phyloP scores from a whole-genome alignment of 2,888 invertebrate species.

The Drosophila falleni region DNA sequence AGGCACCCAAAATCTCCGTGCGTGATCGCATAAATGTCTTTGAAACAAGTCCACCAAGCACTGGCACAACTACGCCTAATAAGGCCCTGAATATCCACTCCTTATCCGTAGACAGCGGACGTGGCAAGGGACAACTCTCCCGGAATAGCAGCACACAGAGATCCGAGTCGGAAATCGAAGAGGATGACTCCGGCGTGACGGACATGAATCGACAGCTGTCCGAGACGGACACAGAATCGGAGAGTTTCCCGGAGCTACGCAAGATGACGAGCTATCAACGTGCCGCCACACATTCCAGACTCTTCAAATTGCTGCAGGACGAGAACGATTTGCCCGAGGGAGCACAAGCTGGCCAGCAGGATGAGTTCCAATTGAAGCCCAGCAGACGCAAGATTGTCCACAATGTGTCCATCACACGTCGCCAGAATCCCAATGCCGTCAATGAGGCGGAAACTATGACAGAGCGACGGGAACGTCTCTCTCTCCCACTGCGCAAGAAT shows the following conservation, averaged over 20 bases:
- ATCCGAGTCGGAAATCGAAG: slow-evolving; percentile 86
- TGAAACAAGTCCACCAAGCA: slow-evolving; percentile 62
- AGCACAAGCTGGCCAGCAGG: slow-evolving; percentile 46
- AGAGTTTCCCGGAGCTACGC: slow-evolving; percentile 87
- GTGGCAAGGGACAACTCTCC: slow-evolving; percentile 78
- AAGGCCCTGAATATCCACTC: slow-evolving; percentile 66
- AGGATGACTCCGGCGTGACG: slow-evolving; percentile 91
- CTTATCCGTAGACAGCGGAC: slow-evolving; percentile 78
- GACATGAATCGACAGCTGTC: slow-evolving; percentile 90
- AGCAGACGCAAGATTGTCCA: slow-evolving; percentile 84
- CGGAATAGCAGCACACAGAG: slow-evolving; percentile 84
- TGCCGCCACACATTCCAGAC: slow-evolving; percentile 90
- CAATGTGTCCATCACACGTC: slow-evolving; percentile 85
- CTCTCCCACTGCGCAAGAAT: slow-evolving; percentile 86
- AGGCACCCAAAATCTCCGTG: slow-evolving; percentile 80
- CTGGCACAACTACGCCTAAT: slow-evolving; percentile 32
- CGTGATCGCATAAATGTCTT: slow-evolving; percentile 84
- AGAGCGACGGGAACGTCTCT: slow-evolving; percentile 86
- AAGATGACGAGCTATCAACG: slow-evolving; percentile 89
- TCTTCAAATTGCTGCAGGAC: slow-evolving; percentile 89
- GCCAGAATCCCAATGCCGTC: slow-evolving; percentile 82
- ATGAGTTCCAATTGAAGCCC: slow-evolving; percentile 81
- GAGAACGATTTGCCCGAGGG: slow-evolving; percentile 84
- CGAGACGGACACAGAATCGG: slow-evolving; percentile 89
- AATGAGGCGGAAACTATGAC: slow-evolving; percentile 84